phyloP scores from a whole-genome alignment of 2,113 vertebrate species.

The Labeo rohita region DNA sequence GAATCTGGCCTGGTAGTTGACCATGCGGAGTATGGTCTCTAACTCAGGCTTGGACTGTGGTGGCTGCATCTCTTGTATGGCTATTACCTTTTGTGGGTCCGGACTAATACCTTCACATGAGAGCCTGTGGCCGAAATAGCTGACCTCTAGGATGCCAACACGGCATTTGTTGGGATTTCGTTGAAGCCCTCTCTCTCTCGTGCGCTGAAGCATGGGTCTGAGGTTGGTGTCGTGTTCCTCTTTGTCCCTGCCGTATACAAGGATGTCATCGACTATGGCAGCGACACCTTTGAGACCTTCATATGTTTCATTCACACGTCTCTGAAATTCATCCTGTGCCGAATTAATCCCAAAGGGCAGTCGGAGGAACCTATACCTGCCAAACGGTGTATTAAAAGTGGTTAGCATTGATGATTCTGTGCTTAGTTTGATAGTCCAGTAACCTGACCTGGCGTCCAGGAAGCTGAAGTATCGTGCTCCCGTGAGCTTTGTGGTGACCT shows the following conservation, averaged over 20 bases:
- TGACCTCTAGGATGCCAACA: constrained; percentile 32
- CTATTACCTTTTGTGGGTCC: constrained; percentile 17
- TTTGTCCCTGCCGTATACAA: constrained; percentile 20
- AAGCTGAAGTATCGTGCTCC: constrained; percentile 21
- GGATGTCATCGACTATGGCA: constrained; percentile 47
- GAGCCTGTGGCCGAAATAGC: constrained; percentile 40
- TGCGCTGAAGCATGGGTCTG: neutral
- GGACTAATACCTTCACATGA: constrained; percentile 21
- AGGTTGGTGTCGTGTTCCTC: constrained; percentile 32
- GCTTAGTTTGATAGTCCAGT: constrained; percentile 43
- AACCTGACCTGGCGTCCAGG: constrained; percentile 22
- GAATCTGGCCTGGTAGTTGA: constrained; percentile 45
- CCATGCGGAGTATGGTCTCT: constrained; percentile 41
- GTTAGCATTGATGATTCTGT: constrained; percentile 18
- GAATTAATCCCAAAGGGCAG: constrained; percentile 31
- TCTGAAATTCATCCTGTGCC: constrained; percentile 46
- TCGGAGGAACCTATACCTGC: neutral
- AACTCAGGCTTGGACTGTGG: constrained; percentile 37
- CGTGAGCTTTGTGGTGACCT: constrained; percentile 22
- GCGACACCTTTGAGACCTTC: constrained; percentile 29
- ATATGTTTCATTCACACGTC: neutral
- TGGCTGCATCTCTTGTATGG: constrained; percentile 39
- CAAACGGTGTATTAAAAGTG: constrained; percentile 7
- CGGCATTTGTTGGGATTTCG: constrained; percentile 47
- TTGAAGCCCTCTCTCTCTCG: constrained; percentile 24